Percentiles rank a stretch among this genome's conserved stretches.
Evolutionary conservation across 2,888 invertebrate genomes (phyloP).

Genomic region (Acanthosepion esculentum): DNA sequence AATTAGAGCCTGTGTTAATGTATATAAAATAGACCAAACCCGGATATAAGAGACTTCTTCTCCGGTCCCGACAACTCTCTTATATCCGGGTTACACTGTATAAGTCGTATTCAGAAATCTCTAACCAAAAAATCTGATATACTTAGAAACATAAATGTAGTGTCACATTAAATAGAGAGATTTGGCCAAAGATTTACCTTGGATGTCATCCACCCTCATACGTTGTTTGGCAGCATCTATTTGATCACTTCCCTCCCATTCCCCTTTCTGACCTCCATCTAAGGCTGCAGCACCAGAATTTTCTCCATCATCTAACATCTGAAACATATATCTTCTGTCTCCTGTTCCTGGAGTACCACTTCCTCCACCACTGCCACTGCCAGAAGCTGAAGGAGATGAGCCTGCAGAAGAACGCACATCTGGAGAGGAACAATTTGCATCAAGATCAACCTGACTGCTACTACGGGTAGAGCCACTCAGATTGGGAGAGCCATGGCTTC

Average conservation of each 20-base stretch:
- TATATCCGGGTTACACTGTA: too few species aligned
- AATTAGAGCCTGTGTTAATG: too few species aligned
- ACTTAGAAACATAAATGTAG: slow-evolving; percentile 54
- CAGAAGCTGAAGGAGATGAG: slow-evolving; percentile 39
- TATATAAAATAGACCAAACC: too few species aligned
- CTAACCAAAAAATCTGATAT: too few species aligned
- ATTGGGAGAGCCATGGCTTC: slow-evolving; percentile 4
- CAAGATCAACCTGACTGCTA: slow-evolving; percentile 38
- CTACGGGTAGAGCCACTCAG: background rate
- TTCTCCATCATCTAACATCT: background rate
- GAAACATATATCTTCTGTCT: background rate
- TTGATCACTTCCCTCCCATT: slow-evolving; percentile 1
- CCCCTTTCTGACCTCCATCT: background rate
- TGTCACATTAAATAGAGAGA: background rate
- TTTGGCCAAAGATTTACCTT: slow-evolving; percentile 48
- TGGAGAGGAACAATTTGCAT: slow-evolving; percentile 24
- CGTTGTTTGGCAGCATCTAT: background rate
- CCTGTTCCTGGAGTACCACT: background rate
- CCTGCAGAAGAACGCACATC: slow-evolving; percentile 40
- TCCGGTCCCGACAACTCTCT: too few species aligned
- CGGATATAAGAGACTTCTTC: too few species aligned
- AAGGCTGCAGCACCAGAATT: background rate
- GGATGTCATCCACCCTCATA: background rate
- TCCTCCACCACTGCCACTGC: slow-evolving; percentile 8
- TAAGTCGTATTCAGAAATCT: too few species aligned